Evolutionary conservation across 2,797 vertebrate species (phyloP), one percentile per base, ranked within the genome.

Genomic region (Chelon labrosus): DNA sequence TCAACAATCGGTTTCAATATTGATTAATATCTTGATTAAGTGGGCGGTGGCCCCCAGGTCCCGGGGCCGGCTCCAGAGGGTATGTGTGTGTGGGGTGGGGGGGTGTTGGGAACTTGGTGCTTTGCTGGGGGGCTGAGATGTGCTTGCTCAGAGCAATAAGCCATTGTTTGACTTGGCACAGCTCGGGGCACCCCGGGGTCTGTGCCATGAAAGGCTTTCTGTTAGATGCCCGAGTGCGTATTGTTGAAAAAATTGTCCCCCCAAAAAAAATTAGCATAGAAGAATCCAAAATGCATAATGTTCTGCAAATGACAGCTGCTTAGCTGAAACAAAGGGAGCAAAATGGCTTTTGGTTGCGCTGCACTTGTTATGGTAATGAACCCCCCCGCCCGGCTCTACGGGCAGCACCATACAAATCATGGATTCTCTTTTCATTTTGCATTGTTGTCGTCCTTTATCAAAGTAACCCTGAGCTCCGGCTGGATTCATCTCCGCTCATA

Each of bases 301-400:
- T 94, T 92, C 88, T 92, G 94, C 95, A 96, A 96, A 96, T 98
- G 96, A 97, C 97, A 98, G 97, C 97, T 97, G 97, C 96, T 95
- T 93, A 91, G 92, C 95, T 95, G 95, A 97, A 96, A 97, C 95
- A 95, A 97, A 96, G 90, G 93, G 76, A 70, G 92, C 91, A 93
- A 95, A 95, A 95, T 95, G 91, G 95, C 94, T 96, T 95, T 95
- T 95, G 95, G 93, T 94, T 53, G 90, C 84, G 80, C 92, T 87
- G 86, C 83, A 68, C 88, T 94, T 96, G 94, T 95, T 91, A 96
- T 97, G 94, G 85, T 95, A 95, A 96, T 96, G 87, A 93, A 85
- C 80, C 86, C 89, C 86, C 68, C 90, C 70, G 69, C 91, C 91
- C 56, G 77, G 68, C 76, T 82, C 74, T 51, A 70, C 37, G 65